phyloP scores from a whole-genome alignment of 2,888 invertebrate genomes.

The Lasioglossum pauxillum region DNA sequence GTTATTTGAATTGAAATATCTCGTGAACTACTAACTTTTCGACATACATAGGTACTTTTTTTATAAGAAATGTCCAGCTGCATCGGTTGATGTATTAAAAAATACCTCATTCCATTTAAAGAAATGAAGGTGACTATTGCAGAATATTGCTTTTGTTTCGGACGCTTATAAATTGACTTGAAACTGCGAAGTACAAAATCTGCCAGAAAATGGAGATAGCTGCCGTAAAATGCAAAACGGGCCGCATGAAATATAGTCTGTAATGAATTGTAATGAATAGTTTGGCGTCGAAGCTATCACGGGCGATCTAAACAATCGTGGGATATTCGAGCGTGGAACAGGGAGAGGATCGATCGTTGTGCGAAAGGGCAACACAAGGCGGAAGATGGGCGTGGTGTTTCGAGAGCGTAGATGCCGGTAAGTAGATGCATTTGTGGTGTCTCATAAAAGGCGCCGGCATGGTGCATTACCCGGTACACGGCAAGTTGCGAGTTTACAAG shows the following conservation, averaged over 20 bases:
- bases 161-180: neutral
- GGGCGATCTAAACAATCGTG: neutral
- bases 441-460: slow-evolving; percentile 26
- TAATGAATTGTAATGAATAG: neutral
- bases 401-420: slow-evolving; percentile 6
- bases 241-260: neutral
- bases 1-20: too few relatives aligned
- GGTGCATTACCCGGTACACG: slow-evolving; percentile 56
- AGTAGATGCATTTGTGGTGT: slow-evolving; percentile 19
- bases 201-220: neutral
- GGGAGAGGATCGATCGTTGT: neutral
- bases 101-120: too few relatives aligned
- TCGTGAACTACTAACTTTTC: too few relatives aligned
- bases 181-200: neutral
- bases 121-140: too few relatives aligned
- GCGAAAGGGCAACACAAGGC: neutral
- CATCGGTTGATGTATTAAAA: too few relatives aligned
- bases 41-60: too few relatives aligned
- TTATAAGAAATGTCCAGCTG: too few relatives aligned
- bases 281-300: neutral
- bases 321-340: neutral
- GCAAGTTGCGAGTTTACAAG: slow-evolving; percentile 71
- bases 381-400: slow-evolving; percentile 5
- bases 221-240: neutral
- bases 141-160: neutral